Evolutionary conservation across 2,797 vertebrate genomes (phyloP).

Genomic region (Falco novaeseelandiae): DNA sequence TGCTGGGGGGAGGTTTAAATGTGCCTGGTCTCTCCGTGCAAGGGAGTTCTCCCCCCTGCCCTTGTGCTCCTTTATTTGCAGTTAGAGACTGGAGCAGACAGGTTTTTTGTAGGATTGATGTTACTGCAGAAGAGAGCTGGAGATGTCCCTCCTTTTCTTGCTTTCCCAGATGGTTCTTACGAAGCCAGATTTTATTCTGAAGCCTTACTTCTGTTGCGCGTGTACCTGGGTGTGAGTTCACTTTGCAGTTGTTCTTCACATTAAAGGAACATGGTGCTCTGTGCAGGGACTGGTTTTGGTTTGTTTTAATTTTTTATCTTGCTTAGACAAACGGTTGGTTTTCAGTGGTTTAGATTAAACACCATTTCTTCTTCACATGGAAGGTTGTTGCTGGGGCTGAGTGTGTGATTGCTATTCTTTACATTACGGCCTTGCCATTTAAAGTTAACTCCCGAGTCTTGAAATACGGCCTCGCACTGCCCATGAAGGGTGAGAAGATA

Average conservation of each 20-base stretch:
- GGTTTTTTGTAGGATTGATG: not conserved
- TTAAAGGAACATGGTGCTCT: not conserved
- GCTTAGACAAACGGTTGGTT: not conserved
- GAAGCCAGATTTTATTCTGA: not conserved
- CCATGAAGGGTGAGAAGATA: rapidly evolving
- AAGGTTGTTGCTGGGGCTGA: not conserved
- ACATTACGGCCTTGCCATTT: not conserved
- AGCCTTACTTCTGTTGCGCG: not conserved
- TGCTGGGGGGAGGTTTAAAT: not conserved
- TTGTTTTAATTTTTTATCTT: not conserved
- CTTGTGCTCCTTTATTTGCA: not conserved
- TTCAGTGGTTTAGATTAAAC: not conserved
- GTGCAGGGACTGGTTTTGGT: rapidly evolving
- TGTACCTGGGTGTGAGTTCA: rapidly evolving
- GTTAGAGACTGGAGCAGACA: not conserved
- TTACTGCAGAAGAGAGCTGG: not conserved
- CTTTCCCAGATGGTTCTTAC: not conserved
- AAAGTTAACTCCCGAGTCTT: rapidly evolving
- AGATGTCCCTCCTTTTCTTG: not conserved
- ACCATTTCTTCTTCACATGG: rapidly evolving
- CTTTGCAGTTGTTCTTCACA: not conserved
- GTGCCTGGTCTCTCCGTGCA: too few relatives aligned
- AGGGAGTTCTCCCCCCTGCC: not conserved
- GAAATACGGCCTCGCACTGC: not conserved
- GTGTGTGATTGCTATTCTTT: not conserved